Evolutionary conservation across 2,888 invertebrate species (phyloP), one percentile per base, ranked within the genome.

Genomic region (Lithophane ornitopus): DNA sequence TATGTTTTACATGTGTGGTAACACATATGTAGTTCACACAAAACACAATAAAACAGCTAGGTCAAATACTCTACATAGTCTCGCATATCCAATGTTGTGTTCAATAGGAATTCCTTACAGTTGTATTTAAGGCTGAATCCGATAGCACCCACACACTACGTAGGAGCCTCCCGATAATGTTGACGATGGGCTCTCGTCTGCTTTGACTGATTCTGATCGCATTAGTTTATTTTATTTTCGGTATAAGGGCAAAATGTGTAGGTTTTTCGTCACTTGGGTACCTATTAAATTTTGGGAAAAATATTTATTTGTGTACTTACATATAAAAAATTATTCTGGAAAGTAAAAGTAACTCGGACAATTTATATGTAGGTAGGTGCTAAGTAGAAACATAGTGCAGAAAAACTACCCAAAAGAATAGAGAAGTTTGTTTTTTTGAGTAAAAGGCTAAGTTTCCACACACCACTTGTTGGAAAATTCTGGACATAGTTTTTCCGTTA

Each of bases 81-180:
- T 79, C 73, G 59, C 80, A 79, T 72, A 72, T 83, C 67, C 80
- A 83, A 83, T 83, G 74, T 80, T 61, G 61, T 70, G 70, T 80
- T 84, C 76, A 76, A 84, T 82, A 66, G 54, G 62, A 82, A 85
- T 84, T 85, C 85, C 74, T 74, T 63, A 69, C 19, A 78, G 61
- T 79, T 78, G 76, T 76, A 74, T 74, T 84, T 82, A 85, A 76
- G 71, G 71, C 72, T 76, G 74, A 81, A 86, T 77, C 80, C 34
- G 86, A 80, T 81, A 84, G 62, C 86, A 62, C 80, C 84, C 70
- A 84, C 86, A 79, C 80, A 74, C 81, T 85, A 86, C 85, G 85
- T 85, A 85, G 85, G 86, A 87, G 86, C 80, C 84, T 88, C 76
- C 73, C 88, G 87, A 90, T 90, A 90, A 89, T 89, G 88, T 89